A percentile compares a stretch with the other conserved stretches of the same genome.
phyloP scores from a whole-genome alignment of 2,888 invertebrate species.

The Pantelozetes paolii region DNA sequence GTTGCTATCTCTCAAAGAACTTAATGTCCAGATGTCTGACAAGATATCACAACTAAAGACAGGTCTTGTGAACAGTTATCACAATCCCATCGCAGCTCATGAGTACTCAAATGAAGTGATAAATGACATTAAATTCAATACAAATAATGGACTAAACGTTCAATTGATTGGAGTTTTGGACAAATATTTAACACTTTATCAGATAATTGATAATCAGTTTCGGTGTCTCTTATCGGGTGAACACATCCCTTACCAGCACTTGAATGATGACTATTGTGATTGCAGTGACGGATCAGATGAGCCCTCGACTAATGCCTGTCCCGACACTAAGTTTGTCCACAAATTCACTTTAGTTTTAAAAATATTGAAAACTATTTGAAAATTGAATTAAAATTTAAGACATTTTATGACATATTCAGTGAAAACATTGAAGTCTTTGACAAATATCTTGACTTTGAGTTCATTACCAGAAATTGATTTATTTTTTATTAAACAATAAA shows the following conservation, averaged over 20 bases:
- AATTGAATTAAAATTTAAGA: neutral
- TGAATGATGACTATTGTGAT: conserved; percentile 93
- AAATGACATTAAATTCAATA: neutral
- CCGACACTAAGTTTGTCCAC: conserved; percentile 50
- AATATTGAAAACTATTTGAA: too few species aligned
- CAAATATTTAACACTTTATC: neutral
- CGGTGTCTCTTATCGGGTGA: conserved; percentile 48
- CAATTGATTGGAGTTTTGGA: neutral
- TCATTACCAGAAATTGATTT: too few species aligned
- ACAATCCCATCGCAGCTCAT: too few species aligned
- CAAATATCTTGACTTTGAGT: too few species aligned
- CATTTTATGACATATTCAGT: neutral
- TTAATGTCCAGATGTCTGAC: conserved; percentile 4
- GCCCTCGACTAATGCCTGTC: conserved; percentile 56
- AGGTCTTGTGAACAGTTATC: too few species aligned
- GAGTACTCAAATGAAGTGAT: neutral
- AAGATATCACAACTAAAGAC: neutral
- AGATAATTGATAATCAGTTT: conserved; percentile 4
- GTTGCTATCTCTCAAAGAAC: neutral
- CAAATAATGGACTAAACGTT: neutral
- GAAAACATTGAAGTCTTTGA: neutral
- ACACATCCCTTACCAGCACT: conserved; percentile 61
- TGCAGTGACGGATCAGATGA: conserved; percentile 60
- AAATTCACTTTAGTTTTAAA: conserved; percentile 33
- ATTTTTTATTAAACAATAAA: too few species aligned